phyloP scores from a whole-genome alignment of 2,113 vertebrate genomes.

The Tor tambroides region DNA sequence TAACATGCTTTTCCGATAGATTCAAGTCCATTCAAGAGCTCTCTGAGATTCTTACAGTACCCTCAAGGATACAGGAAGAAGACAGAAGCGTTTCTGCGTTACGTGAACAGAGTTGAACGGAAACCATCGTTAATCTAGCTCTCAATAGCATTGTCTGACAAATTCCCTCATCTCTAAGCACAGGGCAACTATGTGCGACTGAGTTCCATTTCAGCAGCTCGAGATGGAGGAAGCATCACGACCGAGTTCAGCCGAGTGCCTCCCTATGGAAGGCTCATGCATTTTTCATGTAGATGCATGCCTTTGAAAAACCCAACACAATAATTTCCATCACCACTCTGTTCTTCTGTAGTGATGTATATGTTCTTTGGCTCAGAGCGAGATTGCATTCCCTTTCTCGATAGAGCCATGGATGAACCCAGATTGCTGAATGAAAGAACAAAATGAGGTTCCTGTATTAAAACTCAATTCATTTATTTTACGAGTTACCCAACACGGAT shows the following conservation, averaged over 20 bases:
- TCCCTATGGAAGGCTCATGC: conserved; percentile 65
- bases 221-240: conserved; percentile 67
- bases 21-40: conserved; percentile 31
- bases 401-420: conserved; percentile 53
- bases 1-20: conserved; percentile 30
- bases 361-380: conserved; percentile 56
- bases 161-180: conserved; percentile 40
- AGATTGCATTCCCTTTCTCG: conserved; percentile 63
- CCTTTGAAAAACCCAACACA: conserved; percentile 65
- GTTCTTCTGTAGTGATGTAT: conserved; percentile 64
- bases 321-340: conserved; percentile 64
- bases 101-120: neutral
- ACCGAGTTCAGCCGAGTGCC: conserved; percentile 36
- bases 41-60: conserved; percentile 18
- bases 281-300: conserved; percentile 75
- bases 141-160: conserved; percentile 30
- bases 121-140: conserved; percentile 28
- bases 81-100: neutral
- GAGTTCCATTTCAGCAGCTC: conserved; percentile 66
- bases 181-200: conserved; percentile 69
- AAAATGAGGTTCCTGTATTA: conserved; percentile 50
- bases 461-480: conserved; percentile 8
- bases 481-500: neutral
- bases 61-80: conserved; percentile 31
- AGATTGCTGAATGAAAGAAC: conserved; percentile 56